Evolutionary conservation across 1,140 invertebrate species (phyloP).

Genomic region (Lutraria rhynchaena): DNA sequence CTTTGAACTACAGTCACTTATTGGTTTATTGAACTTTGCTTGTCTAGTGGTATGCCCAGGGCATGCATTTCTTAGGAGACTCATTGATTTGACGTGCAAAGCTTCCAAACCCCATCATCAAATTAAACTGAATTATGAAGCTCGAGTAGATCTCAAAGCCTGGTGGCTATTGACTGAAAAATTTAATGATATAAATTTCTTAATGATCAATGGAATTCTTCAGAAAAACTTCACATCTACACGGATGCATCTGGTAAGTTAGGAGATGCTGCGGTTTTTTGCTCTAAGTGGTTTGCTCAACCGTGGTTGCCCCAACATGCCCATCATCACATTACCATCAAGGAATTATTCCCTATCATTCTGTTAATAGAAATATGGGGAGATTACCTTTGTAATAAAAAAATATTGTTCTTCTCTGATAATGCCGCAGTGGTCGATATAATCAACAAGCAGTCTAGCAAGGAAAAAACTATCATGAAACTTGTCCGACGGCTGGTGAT

Average conservation of each 20-base stretch:
- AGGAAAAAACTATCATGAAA: constrained; percentile 39
- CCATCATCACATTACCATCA: constrained; percentile 45
- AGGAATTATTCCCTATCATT: constrained; percentile 58
- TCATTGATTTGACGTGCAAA: background rate
- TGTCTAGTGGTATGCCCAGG: constrained; percentile 28
- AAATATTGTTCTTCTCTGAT: constrained; percentile 37
- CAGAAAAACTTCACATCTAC: constrained; percentile 42
- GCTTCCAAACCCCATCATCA: background rate
- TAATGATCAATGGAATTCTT: background rate
- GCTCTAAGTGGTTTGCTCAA: constrained; percentile 21
- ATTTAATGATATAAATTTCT: constrained; percentile 47
- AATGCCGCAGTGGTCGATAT: constrained; percentile 42
- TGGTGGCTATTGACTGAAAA: constrained; percentile 19
- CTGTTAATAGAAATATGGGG: background rate
- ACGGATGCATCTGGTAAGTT: constrained; percentile 35
- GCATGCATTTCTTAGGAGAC: background rate
- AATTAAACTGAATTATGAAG: background rate
- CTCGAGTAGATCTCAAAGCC: background rate
- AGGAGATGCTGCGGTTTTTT: constrained; percentile 42
- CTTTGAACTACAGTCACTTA: constrained; percentile 23
- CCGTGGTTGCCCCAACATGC: background rate
- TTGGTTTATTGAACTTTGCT: constrained; percentile 43
- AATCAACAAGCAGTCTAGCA: constrained; percentile 43
- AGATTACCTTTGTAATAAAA: constrained; percentile 1
- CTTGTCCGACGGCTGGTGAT: constrained; percentile 36